Evolutionary conservation across 2,797 vertebrate species (phyloP).

Genomic region (Cetoscarus ocellatus): DNA sequence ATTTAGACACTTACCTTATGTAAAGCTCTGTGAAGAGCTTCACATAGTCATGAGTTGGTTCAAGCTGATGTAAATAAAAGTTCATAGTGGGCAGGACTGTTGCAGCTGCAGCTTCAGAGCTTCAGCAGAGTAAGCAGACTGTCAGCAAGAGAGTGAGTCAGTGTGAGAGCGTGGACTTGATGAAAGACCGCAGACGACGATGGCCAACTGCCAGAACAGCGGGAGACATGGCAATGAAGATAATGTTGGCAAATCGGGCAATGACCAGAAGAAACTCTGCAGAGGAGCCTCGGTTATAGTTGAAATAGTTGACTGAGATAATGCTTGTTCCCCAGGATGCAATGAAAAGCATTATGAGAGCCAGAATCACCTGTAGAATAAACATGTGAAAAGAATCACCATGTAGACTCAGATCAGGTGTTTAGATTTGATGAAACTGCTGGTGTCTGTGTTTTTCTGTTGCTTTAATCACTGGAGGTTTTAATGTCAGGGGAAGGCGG

Average conservation of each 20-base stretch:
- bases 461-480: background rate
- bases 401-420: background rate
- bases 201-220: conserved; percentile 83
- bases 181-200: conserved; percentile 76
- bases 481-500: no score
- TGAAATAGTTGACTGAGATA: conserved; percentile 87
- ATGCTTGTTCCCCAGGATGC: conserved; percentile 86
- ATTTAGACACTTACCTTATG: no score
- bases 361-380: conserved; percentile 83
- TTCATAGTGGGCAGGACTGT: no score
- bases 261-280: conserved; percentile 77
- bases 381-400: background rate
- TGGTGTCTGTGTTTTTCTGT: background rate
- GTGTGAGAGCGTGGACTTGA: conserved; percentile 68
- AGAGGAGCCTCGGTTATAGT: conserved; percentile 79
- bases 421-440: background rate
- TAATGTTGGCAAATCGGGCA: conserved; percentile 83
- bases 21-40: no score
- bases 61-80: no score
- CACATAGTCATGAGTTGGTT: background rate
- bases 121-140: background rate
- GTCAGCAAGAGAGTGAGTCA: conserved; percentile 29
- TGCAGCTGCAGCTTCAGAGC: no score
- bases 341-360: conserved; percentile 85
- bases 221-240: conserved; percentile 85